phyloP scores from a whole-genome alignment of 2,888 invertebrate species.

The Drosophila emarginata region DNA sequence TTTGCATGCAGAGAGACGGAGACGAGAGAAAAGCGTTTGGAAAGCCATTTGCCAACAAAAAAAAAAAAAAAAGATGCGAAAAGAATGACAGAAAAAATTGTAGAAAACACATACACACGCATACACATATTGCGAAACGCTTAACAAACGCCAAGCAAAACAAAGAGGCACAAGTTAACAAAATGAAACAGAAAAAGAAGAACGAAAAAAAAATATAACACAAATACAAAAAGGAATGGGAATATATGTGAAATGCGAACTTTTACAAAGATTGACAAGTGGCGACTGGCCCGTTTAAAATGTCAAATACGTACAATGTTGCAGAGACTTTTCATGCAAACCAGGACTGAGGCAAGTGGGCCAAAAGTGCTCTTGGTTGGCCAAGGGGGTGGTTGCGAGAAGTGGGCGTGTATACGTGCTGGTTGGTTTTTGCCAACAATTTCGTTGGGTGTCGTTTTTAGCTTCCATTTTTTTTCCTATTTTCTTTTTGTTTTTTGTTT shows the following conservation, averaged over 20 bases:
- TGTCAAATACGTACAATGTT: constrained; percentile 75
- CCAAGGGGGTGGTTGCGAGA: neutral
- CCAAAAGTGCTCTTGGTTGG: neutral
- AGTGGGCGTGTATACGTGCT: constrained; percentile 47
- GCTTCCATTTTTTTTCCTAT: neutral
- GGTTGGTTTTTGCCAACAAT: constrained; percentile 53
- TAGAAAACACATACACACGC: constrained; percentile 14
- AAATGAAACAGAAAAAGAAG: neutral
- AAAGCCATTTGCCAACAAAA: constrained; percentile 69
- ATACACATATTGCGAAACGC: constrained; percentile 30
- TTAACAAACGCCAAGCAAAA: constrained; percentile 56
- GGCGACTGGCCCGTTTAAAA: constrained; percentile 76
- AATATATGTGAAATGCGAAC: constrained; percentile 73
- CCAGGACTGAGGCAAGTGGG: constrained; percentile 10
- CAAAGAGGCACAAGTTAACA: constrained; percentile 41
- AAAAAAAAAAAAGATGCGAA: constrained; percentile 37
- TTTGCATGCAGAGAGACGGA: constrained; percentile 32
- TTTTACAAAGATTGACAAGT: constrained; percentile 75
- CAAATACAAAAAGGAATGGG: constrained; percentile 32
- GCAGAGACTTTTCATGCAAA: constrained; percentile 68
- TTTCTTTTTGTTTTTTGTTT: constrained; percentile 31
- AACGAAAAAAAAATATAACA: neutral
- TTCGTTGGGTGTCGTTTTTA: constrained; percentile 21
- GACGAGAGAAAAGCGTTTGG: constrained; percentile 42
- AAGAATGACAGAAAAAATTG: constrained; percentile 41